Conservation (phyloP, 2,797 vertebrate genomes). For the Allobates femoralis region DNA sequence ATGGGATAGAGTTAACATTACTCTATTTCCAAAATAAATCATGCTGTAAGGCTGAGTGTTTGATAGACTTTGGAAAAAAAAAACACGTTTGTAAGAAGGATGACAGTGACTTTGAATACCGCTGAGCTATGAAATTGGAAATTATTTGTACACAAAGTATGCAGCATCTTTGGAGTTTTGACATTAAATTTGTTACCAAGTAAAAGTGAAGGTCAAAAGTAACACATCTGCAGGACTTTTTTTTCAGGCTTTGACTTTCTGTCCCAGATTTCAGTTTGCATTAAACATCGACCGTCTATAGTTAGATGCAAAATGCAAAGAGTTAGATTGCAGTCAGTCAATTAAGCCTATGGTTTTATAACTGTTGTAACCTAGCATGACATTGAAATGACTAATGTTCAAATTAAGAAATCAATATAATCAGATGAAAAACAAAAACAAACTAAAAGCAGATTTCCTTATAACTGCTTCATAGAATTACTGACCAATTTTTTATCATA, state of each 20-base stretch:
- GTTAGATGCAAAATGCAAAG: background rate
- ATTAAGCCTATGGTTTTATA: background rate
- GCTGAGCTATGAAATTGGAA: conserved; percentile 64
- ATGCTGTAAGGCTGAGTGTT: conserved; percentile 46
- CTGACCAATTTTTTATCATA: too few species aligned
- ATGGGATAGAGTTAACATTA: conserved; percentile 39
- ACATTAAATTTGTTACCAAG: conserved; percentile 57
- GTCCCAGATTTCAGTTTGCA: background rate
- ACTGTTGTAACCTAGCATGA: background rate
- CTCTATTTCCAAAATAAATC: conserved; percentile 53
- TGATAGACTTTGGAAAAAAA: conserved; percentile 47
- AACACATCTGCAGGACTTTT: conserved; percentile 27
- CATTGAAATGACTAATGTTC: background rate
- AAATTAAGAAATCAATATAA: background rate
- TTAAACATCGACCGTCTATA: background rate
- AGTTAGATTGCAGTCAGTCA: background rate
- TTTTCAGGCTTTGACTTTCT: background rate
- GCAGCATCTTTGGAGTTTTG: conserved; percentile 50
- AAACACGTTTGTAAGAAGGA: conserved; percentile 57
- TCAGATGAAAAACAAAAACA: too few species aligned
- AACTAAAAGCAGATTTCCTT: too few species aligned
- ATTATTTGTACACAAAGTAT: conserved; percentile 63
- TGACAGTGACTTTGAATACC: conserved; percentile 62
- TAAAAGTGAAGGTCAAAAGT: conserved; percentile 57
- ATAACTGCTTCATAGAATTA: too few species aligned